Percentiles rank a stretch among this genome's conserved stretches.
These are phyloP conservation scores for Nannobrachium achirus DNA, from an alignment of 2,113 vertebrate species.

Conservation along the genomic window DNA sequence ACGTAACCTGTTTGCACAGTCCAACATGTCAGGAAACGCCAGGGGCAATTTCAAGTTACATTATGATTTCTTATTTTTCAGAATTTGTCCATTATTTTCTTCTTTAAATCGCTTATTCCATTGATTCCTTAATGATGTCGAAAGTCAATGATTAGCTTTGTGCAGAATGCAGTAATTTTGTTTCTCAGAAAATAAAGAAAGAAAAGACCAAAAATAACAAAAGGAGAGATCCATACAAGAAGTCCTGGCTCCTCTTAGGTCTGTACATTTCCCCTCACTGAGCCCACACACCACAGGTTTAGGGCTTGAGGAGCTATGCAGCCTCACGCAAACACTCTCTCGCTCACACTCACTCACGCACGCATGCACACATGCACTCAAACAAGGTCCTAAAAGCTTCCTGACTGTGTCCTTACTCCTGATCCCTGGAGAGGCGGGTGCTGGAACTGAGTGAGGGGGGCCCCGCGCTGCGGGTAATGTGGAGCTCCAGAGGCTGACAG, in stretches of 20 bases:
- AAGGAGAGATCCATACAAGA: constrained; percentile 58
- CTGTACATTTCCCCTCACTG: constrained; percentile 65
- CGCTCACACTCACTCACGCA: constrained; percentile 20
- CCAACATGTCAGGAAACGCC: constrained; percentile 58
- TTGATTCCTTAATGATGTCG: constrained; percentile 58
- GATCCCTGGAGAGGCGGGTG: constrained; percentile 90
- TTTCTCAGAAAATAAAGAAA: constrained; percentile 52
- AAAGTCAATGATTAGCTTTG: constrained; percentile 62
- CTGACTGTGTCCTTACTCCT: constrained; percentile 95
- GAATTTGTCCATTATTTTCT: constrained; percentile 18
- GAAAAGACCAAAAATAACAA: constrained; percentile 54
- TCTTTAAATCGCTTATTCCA: constrained; percentile 40
- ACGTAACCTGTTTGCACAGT: constrained; percentile 55
- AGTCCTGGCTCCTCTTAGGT: constrained; percentile 70
- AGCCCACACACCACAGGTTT: constrained; percentile 50
- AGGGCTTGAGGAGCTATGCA: constrained; percentile 49
- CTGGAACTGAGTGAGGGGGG: constrained; percentile 87
- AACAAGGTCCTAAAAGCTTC: constrained; percentile 87
- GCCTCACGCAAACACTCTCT: constrained; percentile 26
- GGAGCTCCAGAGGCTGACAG: constrained; percentile 85
- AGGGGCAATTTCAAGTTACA: constrained; percentile 74
- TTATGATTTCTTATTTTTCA: constrained; percentile 54
- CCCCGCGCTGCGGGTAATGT: constrained; percentile 88
- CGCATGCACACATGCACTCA: constrained; percentile 21
- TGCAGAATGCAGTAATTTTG: constrained; percentile 57